phyloP scores from a whole-genome alignment of 2,797 vertebrate species.

The Microcaecilia unicolor region DNA sequence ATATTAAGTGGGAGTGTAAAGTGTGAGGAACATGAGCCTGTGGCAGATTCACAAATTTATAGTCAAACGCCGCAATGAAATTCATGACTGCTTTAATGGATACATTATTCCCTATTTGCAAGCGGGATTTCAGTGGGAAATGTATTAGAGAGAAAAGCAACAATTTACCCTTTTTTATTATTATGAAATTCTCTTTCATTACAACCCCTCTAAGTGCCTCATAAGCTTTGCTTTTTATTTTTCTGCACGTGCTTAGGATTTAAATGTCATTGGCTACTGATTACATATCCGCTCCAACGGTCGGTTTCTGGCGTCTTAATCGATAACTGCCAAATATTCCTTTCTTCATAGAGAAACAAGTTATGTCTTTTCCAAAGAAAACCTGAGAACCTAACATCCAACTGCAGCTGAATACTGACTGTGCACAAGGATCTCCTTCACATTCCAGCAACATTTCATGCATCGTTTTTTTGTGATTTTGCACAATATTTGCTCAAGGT shows the following conservation, averaged over 20 bases:
- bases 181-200: slow-evolving; percentile 1
- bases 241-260: not conserved
- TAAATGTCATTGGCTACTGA: slow-evolving; percentile 4
- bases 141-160: slow-evolving; percentile 1
- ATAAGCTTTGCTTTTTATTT: not conserved
- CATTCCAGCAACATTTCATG: too few relatives aligned
- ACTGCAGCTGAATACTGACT: too few relatives aligned
- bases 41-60: slow-evolving; percentile 20
- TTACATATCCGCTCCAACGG: not conserved
- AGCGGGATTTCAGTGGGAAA: slow-evolving; percentile 18
- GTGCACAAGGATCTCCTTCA: too few relatives aligned
- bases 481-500: too few relatives aligned
- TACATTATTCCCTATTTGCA: slow-evolving; percentile 4
- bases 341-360: too few relatives aligned
- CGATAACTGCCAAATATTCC: not conserved
- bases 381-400: too few relatives aligned
- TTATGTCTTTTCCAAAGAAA: too few relatives aligned
- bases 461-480: too few relatives aligned
- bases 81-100: slow-evolving; percentile 13
- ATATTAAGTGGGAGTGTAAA: slow-evolving; percentile 17
- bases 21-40: slow-evolving; percentile 12
- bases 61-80: slow-evolving; percentile 24
- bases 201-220: not conserved
- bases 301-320: not conserved
- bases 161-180: not conserved